A percentile compares a stretch with the other conserved stretches of the same genome.
Evolutionary conservation across 2,797 vertebrate species (phyloP).

Genomic region (Nyctalus aviator): DNA sequence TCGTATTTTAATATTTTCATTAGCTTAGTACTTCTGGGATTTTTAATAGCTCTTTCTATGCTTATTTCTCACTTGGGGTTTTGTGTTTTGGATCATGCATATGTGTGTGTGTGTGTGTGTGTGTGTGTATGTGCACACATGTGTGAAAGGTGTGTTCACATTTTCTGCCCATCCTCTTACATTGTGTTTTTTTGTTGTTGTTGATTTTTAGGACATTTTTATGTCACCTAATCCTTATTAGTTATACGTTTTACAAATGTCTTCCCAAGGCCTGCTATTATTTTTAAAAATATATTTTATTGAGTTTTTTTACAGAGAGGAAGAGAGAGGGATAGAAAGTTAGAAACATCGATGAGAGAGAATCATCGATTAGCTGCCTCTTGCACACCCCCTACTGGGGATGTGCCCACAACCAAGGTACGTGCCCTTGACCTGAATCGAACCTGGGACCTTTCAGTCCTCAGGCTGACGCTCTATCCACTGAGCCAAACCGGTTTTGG

Average conservation of each 20-base stretch:
- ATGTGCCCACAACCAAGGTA: too few relatives aligned
- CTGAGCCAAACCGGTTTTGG: too few relatives aligned
- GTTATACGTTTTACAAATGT: not conserved
- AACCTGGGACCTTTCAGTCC: too few relatives aligned
- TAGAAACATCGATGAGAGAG: too few relatives aligned
- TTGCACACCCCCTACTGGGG: too few relatives aligned
- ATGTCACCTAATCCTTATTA: not conserved
- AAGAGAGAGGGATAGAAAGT: too few relatives aligned
- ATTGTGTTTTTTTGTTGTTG: not conserved
- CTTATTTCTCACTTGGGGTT: not conserved
- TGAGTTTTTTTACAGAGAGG: too few relatives aligned
- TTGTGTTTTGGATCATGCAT: not conserved
- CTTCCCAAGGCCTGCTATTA: not conserved
- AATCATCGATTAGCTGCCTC: too few relatives aligned
- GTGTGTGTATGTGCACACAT: too few relatives aligned
- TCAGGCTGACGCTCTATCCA: too few relatives aligned
- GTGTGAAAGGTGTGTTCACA: not conserved
- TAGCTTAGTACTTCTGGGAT: not conserved
- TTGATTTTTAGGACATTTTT: not conserved
- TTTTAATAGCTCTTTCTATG: not conserved
- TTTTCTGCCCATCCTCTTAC: not conserved
- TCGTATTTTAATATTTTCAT: not conserved
- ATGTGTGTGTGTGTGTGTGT: too few relatives aligned
- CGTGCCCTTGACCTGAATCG: too few relatives aligned
- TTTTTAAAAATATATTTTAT: not conserved